Evolutionary conservation across 1,140 invertebrate species (phyloP), one percentile per base, ranked within the genome.

Genomic region (Reticulitermes speratus): DNA sequence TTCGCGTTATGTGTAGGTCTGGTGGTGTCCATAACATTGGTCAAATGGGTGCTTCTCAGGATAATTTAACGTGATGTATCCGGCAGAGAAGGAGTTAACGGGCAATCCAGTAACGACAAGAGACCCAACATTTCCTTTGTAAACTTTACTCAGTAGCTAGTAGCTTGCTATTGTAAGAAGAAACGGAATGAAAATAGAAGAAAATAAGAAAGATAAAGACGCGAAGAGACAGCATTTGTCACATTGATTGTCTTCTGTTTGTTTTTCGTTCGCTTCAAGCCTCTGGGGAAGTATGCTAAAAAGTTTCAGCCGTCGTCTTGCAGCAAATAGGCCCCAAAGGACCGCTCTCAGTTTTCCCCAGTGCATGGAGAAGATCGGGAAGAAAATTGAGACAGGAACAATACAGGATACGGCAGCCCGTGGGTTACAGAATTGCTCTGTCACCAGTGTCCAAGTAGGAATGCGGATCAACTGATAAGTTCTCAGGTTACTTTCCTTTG

Each of bases 261-360:
- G 25, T 75, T 75, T 75, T 75, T 75, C 65, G 65, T 30, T 75
- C 65, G 25, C 65, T 11, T 75, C 65, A n/a, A 75, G 65, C 14
- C 65, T 75, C 65, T 75, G 65, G 65, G 65, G 65, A 75, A 75
- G 25, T 75, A 75, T 75, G 65, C 65, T 75, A 75, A 75, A 30
- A 75, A 75, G 65, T 75, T 30, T 16, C 25, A 30, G 65, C n/a
- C 65, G 6, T 75, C 65, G 11, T 30, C 65, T 75, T 75, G n/a
- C 65, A 75, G 65, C 65, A 75, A 75, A 75, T 75, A 75, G 65
- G 65, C n/a, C 65, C 65, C 65, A 75, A 75, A 75, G 65, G 65
- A 75, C n/a, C 25, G 65, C n/a, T 75, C 65, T 30, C n/a, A 30
- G 65, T 30, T 25, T 14, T 75, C 65, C 65, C 65, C 16, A 75